Percentiles rank a stretch among this genome's conserved stretches.
Conservation (phyloP, 1,140 invertebrate genomes). For the Sogatella furcifera region DNA sequence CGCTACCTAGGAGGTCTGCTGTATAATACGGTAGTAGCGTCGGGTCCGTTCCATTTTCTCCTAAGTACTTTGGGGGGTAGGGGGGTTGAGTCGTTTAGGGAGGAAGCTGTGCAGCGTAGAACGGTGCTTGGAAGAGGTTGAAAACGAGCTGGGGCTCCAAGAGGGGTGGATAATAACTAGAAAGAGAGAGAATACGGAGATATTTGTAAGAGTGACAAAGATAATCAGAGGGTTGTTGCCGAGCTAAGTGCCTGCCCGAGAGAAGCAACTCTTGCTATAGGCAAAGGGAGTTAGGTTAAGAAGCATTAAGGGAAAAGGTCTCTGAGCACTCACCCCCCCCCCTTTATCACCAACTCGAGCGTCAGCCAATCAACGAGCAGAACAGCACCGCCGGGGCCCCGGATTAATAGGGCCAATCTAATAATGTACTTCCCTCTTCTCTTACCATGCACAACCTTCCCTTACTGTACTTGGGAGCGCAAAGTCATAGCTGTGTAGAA, state of each 20-base stretch:
- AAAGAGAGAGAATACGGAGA: not conserved
- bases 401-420: constrained; percentile 1
- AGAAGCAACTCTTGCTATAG: constrained; percentile 3
- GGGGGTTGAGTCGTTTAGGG: not conserved
- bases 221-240: constrained; percentile 17
- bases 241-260: not conserved
- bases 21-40: not conserved
- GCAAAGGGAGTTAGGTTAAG: not conserved
- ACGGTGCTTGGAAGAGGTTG: not conserved
- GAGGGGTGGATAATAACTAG: constrained; percentile 3
- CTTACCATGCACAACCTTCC: no score
- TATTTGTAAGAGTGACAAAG: constrained; percentile 8
- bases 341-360: not conserved
- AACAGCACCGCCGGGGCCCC: constrained; percentile 21
- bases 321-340: no score
- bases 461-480: no score
- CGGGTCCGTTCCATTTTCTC: not conserved
- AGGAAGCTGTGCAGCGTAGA: not conserved
- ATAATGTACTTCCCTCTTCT: not conserved
- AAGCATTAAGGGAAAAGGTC: not conserved
- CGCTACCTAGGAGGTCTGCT: no score
- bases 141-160: not conserved
- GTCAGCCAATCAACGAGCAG: constrained; percentile 25
- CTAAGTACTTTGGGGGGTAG: not conserved
- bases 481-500: no score